phyloP scores from a whole-genome alignment of 2,888 invertebrate species.

The Carterocephalus palaemon region DNA sequence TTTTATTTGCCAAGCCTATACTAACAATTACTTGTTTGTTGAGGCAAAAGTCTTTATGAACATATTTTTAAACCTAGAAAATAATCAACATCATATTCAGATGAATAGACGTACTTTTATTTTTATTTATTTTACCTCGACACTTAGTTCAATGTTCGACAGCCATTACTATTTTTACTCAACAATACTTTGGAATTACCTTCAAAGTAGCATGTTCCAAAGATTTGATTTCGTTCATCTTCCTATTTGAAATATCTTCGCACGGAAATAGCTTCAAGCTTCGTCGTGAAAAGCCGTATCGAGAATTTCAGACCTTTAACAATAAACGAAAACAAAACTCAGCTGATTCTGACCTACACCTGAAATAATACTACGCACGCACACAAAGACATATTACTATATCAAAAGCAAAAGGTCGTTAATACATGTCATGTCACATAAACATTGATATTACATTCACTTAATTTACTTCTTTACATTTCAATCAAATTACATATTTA shows the following conservation, averaged over 20 bases:
- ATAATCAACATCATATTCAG: too few relatives aligned
- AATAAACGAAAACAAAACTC: slow-evolving; percentile 76
- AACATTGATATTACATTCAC: too few relatives aligned
- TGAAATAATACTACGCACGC: slow-evolving; percentile 11
- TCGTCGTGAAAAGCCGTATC: slow-evolving; percentile 2
- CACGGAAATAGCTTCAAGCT: not conserved
- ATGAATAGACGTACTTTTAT: too few relatives aligned
- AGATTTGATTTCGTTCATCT: slow-evolving; percentile 95
- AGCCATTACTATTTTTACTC: slow-evolving; percentile 13
- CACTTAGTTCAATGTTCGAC: too few relatives aligned
- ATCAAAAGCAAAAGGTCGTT: not conserved
- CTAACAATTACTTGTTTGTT: too few relatives aligned
- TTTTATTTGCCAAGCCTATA: too few relatives aligned
- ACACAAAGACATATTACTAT: slow-evolving; percentile 9
- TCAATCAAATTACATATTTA: too few relatives aligned
- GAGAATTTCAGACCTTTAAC: slow-evolving; percentile 20
- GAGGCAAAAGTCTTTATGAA: too few relatives aligned
- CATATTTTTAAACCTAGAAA: too few relatives aligned
- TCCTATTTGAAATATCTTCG: slow-evolving; percentile 29
- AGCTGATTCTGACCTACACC: slow-evolving; percentile 56
- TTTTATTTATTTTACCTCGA: too few relatives aligned
- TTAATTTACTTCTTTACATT: too few relatives aligned
- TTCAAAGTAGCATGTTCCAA: slow-evolving; percentile 97
- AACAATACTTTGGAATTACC: slow-evolving; percentile 73
- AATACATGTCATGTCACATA: too few relatives aligned